A percentile compares a stretch with the other conserved stretches of the same genome.
These are phyloP conservation scores for Acipenser oxyrinchus DNA, from an alignment of 2,797 vertebrate species.

Conservation along the genomic window DNA sequence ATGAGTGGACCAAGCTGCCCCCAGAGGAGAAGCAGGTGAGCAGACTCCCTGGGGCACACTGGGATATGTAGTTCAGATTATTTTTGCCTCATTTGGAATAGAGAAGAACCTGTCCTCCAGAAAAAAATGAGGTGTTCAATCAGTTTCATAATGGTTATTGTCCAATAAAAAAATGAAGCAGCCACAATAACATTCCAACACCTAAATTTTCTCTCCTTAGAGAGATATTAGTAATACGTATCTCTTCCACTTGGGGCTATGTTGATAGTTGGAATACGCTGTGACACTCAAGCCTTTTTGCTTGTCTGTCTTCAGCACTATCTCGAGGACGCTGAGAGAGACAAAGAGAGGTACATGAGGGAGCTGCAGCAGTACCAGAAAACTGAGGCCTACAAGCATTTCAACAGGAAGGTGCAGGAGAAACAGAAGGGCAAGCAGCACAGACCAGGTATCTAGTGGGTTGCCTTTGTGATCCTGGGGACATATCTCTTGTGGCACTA, in stretches of 20 bases:
- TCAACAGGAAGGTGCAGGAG: conserved; percentile 92
- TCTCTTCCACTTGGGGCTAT: too few relatives aligned
- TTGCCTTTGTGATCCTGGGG: too few relatives aligned
- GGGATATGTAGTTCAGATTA: not conserved
- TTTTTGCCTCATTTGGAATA: too few relatives aligned
- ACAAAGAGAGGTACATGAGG: conserved; percentile 96
- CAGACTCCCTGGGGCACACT: conserved; percentile 6
- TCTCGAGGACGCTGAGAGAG: conserved; percentile 90
- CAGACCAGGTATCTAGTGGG: conserved; percentile 69
- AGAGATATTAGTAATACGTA: too few relatives aligned
- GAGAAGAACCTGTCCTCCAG: too few relatives aligned
- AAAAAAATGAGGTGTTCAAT: too few relatives aligned
- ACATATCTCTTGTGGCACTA: too few relatives aligned
- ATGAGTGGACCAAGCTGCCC: conserved; percentile 96
- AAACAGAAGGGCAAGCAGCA: conserved; percentile 94
- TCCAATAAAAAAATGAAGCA: too few relatives aligned
- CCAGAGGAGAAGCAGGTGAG: conserved; percentile 90
- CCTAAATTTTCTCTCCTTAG: too few relatives aligned
- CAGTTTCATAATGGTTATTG: too few relatives aligned
- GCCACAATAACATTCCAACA: too few relatives aligned
- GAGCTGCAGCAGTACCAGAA: conserved; percentile 98
- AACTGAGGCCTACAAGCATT: conserved; percentile 94
- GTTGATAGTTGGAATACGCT: too few relatives aligned
- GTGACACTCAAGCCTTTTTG: not conserved
- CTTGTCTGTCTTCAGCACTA: conserved; percentile 66